Evolutionary conservation across 2,797 vertebrate species (phyloP), one percentile per base, ranked within the genome.

Genomic region (Sebastes melanostomus): DNA sequence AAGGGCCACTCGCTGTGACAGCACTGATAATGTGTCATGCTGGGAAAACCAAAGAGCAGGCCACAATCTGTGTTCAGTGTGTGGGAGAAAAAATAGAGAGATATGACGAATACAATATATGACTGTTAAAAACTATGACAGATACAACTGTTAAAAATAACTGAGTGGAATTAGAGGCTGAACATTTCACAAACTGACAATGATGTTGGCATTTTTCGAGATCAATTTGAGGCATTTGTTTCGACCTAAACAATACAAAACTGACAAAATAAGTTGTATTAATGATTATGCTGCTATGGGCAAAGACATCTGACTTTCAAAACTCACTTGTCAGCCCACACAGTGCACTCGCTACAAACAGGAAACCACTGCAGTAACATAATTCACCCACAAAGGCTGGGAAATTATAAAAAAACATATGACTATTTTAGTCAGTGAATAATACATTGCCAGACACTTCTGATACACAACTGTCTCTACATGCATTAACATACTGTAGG

Each of bases 71-170:
- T 36, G 32, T 74, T 80, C 59, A 42, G 52, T 25, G 71, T 46
- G 29, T 71, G 79, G 55, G 59, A 67, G 52, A 56, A 27, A 66
- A 67, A 78, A 76, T 34, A 5, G 54, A 59, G 42, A 66, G 32
- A 38, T 32, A 76, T 73, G 59, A 76, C 65, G 68, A 69, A 75
- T 50, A 13, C 59, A 81, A 24, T n/a, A 13, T 34, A 20, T 78
- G 62, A 62, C 8, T 69, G 3, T 20, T 59, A 50, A 66, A 72
- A 65, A 54, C 38, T 54, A 54, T n/a, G 20, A 54, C 20, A 66
- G 16, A 62, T 46, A 38, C 16, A 24, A 18, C n/a, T 13, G 61
- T 63, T 75, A 75, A 77, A 83, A 77, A 82, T 78, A 84, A 81
- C 66, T 16, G 25, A 58, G 36, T 27, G 18, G 20, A 74, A 79